A percentile compares a stretch with the other conserved stretches of the same genome.
These are phyloP conservation scores for Drosophila nr. perissopoda DNA, from an alignment of 2,888 invertebrate genomes.

Conservation along the genomic window DNA sequence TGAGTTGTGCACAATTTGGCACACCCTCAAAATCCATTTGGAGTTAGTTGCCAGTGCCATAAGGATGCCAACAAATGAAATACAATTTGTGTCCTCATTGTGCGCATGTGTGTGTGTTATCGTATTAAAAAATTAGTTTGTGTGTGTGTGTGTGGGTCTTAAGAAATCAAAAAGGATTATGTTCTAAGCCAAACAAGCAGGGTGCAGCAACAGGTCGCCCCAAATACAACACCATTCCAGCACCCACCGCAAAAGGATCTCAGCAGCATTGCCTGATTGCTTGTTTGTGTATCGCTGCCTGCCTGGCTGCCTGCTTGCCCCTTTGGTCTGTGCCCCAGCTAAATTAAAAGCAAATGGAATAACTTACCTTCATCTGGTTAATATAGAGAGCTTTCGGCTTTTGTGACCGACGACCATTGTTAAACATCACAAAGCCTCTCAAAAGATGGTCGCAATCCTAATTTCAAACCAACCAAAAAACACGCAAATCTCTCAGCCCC, in stretches of 20 bases:
- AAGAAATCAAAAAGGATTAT: slow-evolving; percentile 73
- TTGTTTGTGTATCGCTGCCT: slow-evolving; percentile 11
- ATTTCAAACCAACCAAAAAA: slow-evolving; percentile 31
- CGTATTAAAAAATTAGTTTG: slow-evolving; percentile 72
- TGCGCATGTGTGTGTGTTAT: slow-evolving; percentile 10
- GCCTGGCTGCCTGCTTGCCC: not conserved
- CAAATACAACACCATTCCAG: not conserved
- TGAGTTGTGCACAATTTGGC: slow-evolving; percentile 61
- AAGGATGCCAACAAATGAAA: slow-evolving; percentile 23
- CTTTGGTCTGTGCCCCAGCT: slow-evolving; percentile 16
- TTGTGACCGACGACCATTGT: slow-evolving; percentile 61
- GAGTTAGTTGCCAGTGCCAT: slow-evolving; percentile 1
- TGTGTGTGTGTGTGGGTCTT: slow-evolving; percentile 41
- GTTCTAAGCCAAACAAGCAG: slow-evolving; percentile 22
- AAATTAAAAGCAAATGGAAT: slow-evolving; percentile 76
- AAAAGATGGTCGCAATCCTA: slow-evolving; percentile 14
- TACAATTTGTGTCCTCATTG: slow-evolving; percentile 36
- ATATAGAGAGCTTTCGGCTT: slow-evolving; percentile 48
- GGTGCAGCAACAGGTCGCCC: slow-evolving; percentile 67
- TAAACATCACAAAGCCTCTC: slow-evolving; percentile 39
- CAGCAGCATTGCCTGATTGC: slow-evolving; percentile 25
- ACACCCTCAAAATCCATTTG: slow-evolving; percentile 14
- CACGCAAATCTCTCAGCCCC: slow-evolving; percentile 30
- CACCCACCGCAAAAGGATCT: slow-evolving; percentile 47
- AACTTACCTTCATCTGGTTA: slow-evolving; percentile 63